These are phyloP conservation scores for Okamejei kenojei DNA, from an alignment of 2,797 vertebrate species.

Conservation along the genomic window DNA sequence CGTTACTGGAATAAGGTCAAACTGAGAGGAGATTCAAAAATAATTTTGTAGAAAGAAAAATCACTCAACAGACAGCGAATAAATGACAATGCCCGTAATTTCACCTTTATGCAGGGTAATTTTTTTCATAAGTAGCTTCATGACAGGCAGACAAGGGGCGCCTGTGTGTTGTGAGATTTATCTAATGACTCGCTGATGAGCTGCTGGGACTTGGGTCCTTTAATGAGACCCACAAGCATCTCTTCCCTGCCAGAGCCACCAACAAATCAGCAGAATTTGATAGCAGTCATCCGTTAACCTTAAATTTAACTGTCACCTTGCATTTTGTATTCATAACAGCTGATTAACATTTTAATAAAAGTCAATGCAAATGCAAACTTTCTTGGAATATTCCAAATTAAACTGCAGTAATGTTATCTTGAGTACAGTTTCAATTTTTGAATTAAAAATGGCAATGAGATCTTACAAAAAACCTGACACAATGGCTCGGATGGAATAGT, in stretches of 20 bases:
- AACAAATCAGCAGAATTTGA: slow-evolving; percentile 63
- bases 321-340: slow-evolving; percentile 77
- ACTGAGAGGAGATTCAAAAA: slow-evolving; percentile 9
- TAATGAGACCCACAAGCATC: slow-evolving; percentile 60
- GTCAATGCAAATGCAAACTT: slow-evolving; percentile 25
- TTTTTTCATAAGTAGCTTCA: slow-evolving; percentile 59
- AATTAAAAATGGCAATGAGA: slow-evolving; percentile 15
- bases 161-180: slow-evolving; percentile 59
- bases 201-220: slow-evolving; percentile 55
- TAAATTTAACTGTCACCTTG: slow-evolving; percentile 97
- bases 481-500: neutral
- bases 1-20: slow-evolving; percentile 22
- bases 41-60: slow-evolving; percentile 23
- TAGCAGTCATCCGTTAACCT: slow-evolving; percentile 85
- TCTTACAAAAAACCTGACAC: slow-evolving; percentile 5
- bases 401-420: neutral
- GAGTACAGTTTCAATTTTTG: neutral
- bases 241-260: slow-evolving; percentile 71
- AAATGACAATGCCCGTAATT: slow-evolving; percentile 44
- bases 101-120: slow-evolving; percentile 55
- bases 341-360: slow-evolving; percentile 57
- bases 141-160: slow-evolving; percentile 67
- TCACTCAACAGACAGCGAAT: slow-evolving; percentile 27
- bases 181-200: slow-evolving; percentile 65
- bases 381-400: slow-evolving; percentile 27